These are phyloP conservation scores for Sebastes flavidus DNA, from an alignment of 2,797 vertebrate genomes.

Conservation along the genomic window DNA sequence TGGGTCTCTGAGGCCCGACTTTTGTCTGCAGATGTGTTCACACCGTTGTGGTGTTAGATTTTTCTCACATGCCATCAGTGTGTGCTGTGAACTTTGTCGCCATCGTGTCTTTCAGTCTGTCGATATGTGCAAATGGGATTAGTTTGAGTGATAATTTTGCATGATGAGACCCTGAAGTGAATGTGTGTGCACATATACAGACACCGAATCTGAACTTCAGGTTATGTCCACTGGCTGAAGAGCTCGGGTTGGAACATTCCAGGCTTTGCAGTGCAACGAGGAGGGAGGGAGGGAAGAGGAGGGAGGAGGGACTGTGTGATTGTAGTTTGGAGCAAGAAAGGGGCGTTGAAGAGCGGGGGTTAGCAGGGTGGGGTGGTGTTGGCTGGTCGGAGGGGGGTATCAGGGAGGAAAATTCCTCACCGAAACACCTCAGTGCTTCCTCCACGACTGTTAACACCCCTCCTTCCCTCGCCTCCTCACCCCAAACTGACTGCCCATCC, in stretches of 20 bases:
- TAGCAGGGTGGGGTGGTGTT: slow-evolving; percentile 47
- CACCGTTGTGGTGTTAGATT: neutral
- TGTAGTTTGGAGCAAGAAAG: slow-evolving; percentile 72
- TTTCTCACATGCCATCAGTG: neutral
- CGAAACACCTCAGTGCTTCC: slow-evolving; percentile 85
- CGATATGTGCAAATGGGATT: neutral
- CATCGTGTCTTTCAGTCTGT: neutral
- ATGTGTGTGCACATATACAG: neutral
- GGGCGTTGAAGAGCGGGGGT: slow-evolving; percentile 70
- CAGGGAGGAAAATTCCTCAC: slow-evolving; percentile 80
- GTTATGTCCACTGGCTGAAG: slow-evolving; percentile 74
- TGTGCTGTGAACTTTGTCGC: neutral
- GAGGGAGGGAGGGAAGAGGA: slow-evolving; percentile 64
- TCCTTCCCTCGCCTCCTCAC: slow-evolving; percentile 59
- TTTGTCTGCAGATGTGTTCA: slow-evolving; percentile 1
- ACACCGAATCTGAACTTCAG: slow-evolving; percentile 60
- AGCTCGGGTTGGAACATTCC: slow-evolving; percentile 82
- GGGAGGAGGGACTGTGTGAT: slow-evolving; percentile 60
- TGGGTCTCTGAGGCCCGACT: neutral
- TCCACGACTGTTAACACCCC: slow-evolving; percentile 78
- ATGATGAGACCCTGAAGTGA: neutral
- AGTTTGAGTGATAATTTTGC: neutral
- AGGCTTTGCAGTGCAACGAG: slow-evolving; percentile 73
- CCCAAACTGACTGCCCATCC: slow-evolving; percentile 76
- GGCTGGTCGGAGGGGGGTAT: slow-evolving; percentile 60